A percentile compares a stretch with the other conserved stretches of the same genome.
Evolutionary conservation across 2,113 vertebrate species (phyloP).

Genomic region (Agapornis roseicollis): DNA sequence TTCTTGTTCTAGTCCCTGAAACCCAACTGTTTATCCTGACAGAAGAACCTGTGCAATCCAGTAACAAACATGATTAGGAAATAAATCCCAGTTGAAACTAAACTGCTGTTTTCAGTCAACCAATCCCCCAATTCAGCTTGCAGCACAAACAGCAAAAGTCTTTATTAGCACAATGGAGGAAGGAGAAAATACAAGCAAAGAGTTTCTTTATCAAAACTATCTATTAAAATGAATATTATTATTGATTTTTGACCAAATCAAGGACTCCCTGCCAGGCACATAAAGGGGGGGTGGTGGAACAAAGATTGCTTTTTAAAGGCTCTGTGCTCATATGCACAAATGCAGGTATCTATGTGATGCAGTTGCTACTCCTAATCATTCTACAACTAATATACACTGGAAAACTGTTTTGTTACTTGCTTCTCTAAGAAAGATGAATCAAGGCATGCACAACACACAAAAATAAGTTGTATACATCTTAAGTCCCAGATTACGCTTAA

Average conservation of each 20-base stretch:
- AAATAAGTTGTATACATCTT: neutral
- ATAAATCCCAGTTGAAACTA: neutral
- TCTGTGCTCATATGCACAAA: neutral
- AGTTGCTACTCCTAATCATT: neutral
- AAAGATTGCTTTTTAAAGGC: neutral
- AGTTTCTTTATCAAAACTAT: neutral
- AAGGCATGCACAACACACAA: neutral
- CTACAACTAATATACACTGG: neutral
- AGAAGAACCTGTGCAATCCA: neutral
- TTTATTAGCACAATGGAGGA: neutral
- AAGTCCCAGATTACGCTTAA: neutral
- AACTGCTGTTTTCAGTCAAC: neutral
- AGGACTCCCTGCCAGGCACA: neutral
- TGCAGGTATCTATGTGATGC: neutral
- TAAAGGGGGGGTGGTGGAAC: neutral
- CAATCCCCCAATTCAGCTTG: neutral
- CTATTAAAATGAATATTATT: neutral
- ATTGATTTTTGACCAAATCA: neutral
- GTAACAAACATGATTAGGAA: neutral
- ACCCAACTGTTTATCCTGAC: neutral
- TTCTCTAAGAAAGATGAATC: neutral
- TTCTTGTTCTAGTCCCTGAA: neutral
- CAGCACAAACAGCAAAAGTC: neutral
- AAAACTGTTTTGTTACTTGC: neutral
- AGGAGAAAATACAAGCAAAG: neutral